Evolutionary conservation across 1,140 invertebrate species (phyloP).

Genomic region (Caerostris darwini): DNA sequence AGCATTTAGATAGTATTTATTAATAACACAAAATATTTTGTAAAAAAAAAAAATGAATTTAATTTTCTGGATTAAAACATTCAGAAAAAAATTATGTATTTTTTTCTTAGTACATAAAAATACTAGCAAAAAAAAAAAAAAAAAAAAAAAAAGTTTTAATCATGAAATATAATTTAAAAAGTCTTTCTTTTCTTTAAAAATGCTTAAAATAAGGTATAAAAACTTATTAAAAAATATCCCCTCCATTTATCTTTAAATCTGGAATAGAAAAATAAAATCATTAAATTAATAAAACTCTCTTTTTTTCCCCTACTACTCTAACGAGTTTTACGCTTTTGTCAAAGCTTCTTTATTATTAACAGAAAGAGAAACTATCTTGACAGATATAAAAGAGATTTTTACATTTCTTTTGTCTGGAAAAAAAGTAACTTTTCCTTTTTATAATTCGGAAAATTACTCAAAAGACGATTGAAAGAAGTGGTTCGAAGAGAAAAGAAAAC

Average conservation of each 20-base stretch:
- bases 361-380: not conserved
- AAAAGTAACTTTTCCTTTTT: not conserved
- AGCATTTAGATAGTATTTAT: too few species aligned
- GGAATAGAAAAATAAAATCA: too few species aligned
- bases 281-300: not conserved
- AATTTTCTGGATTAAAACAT: too few species aligned
- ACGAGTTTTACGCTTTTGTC: not conserved
- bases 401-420: not conserved
- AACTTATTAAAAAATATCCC: too few species aligned
- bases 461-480: not conserved
- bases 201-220: too few species aligned
- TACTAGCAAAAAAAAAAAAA: not conserved
- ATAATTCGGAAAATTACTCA: conserved; percentile 2
- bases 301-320: not conserved
- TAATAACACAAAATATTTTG: too few species aligned
- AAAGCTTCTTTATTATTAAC: not conserved
- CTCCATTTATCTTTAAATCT: too few species aligned
- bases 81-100: too few species aligned
- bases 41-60: too few species aligned
- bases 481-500: not conserved
- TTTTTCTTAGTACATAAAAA: too few species aligned
- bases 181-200: not conserved
- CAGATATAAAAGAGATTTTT: not conserved
- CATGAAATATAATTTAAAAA: conserved; percentile 7
- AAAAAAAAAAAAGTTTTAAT: not conserved